Conservation (phyloP, 1,140 invertebrate species). For the Bombus waltoni region DNA sequence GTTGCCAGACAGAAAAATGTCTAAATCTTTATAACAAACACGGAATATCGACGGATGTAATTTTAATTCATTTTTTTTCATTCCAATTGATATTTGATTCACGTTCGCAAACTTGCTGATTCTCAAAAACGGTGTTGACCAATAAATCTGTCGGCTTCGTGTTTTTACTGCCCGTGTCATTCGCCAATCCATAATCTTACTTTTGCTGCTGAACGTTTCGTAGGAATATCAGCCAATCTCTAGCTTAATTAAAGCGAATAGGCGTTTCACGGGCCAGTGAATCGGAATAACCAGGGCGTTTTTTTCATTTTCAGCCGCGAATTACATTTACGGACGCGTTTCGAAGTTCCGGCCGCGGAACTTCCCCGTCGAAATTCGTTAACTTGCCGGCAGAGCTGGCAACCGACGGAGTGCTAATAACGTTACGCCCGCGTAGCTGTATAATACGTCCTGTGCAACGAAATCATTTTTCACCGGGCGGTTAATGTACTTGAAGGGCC, state of each 20-base stretch:
- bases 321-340: conserved; percentile 1
- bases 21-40: background rate
- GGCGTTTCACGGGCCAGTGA: background rate
- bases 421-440: conserved; percentile 20
- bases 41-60: too few relatives aligned
- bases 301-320: background rate
- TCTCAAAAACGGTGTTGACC: too few relatives aligned
- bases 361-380: background rate
- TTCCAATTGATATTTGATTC: too few relatives aligned
- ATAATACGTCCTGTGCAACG: conserved; percentile 40
- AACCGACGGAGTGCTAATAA: conserved; percentile 4
- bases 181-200: too few relatives aligned
- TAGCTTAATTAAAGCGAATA: conserved; percentile 7
- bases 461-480: conserved; percentile 39
- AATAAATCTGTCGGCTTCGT: too few relatives aligned
- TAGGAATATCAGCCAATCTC: background rate
- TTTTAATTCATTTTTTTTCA: too few relatives aligned
- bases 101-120: too few relatives aligned
- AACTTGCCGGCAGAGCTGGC: background rate
- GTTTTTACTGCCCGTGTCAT: too few relatives aligned
- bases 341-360: background rate
- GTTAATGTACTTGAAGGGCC: conserved; percentile 23
- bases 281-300: conserved; percentile 3
- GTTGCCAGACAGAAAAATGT: background rate
- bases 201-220: background rate